Evolutionary conservation across 2,888 invertebrate genomes (phyloP).

Genomic region (Aphodius sticticus): DNA sequence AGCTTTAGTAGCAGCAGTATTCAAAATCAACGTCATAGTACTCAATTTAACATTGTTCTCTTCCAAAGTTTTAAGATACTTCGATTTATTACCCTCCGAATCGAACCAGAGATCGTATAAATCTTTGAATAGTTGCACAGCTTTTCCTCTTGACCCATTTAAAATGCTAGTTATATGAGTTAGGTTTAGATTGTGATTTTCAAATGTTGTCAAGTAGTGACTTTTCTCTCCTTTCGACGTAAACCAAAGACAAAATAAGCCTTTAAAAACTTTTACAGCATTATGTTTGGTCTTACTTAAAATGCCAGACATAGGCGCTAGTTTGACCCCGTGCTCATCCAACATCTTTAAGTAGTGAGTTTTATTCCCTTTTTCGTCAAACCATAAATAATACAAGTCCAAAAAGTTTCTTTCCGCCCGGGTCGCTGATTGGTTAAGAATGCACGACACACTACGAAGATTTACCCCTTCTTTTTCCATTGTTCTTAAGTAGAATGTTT

Average conservation of each 20-base stretch:
- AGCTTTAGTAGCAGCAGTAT: background rate
- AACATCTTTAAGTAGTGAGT: background rate
- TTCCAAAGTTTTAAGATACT: background rate
- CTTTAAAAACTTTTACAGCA: background rate
- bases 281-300: background rate
- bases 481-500: background rate
- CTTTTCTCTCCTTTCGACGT: background rate
- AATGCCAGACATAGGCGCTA: background rate
- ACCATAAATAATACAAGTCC: background rate
- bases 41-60: background rate
- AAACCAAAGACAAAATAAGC: background rate
- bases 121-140: background rate
- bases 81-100: background rate
- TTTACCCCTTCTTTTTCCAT: background rate
- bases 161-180: background rate
- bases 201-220: background rate
- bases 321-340: background rate
- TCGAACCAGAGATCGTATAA: background rate
- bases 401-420: background rate
- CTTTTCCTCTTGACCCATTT: background rate
- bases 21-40: background rate
- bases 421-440: background rate
- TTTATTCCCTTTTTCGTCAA: background rate
- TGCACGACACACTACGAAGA: background rate
- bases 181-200: background rate